phyloP scores from a whole-genome alignment of 2,797 vertebrate genomes.

The Rhabdomys pumilio region DNA sequence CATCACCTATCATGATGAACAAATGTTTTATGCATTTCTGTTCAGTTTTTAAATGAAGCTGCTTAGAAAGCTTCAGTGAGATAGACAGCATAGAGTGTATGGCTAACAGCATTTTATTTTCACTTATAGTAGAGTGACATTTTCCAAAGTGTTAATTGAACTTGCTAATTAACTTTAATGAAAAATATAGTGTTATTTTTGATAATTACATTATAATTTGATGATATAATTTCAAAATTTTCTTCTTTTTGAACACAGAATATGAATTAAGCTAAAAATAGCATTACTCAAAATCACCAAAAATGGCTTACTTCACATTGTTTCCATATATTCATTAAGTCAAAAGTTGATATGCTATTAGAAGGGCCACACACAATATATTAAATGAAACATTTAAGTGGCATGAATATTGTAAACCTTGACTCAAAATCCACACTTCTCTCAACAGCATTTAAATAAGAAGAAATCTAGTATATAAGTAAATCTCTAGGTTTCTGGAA shows the following conservation, averaged over 20 bases:
- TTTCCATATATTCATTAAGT: not conserved
- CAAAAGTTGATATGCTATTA: not conserved
- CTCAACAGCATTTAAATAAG: not conserved
- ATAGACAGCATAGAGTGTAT: not conserved
- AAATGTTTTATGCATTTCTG: slow-evolving; percentile 55
- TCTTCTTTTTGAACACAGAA: slow-evolving; percentile 17
- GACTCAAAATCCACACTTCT: not conserved
- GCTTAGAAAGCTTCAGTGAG: not conserved
- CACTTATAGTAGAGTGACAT: slow-evolving; percentile 8
- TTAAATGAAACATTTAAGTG: slow-evolving; percentile 31
- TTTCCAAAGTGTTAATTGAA: slow-evolving; percentile 42
- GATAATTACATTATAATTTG: slow-evolving; percentile 31
- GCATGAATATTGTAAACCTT: not conserved
- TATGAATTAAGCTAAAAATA: slow-evolving; percentile 50
- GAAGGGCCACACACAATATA: not conserved
- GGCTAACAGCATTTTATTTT: not conserved
- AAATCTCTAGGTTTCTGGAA: not conserved
- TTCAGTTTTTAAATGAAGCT: not conserved
- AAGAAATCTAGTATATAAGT: not conserved
- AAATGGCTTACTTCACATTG: not conserved
- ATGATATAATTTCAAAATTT: not conserved
- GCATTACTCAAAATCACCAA: not conserved
- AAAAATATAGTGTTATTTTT: slow-evolving; percentile 56
- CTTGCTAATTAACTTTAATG: slow-evolving; percentile 52
- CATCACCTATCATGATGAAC: slow-evolving; percentile 3